A percentile compares a stretch with the other conserved stretches of the same genome.
These are phyloP conservation scores for Piaya cayana DNA, from an alignment of 2,113 vertebrate genomes.

Conservation along the genomic window DNA sequence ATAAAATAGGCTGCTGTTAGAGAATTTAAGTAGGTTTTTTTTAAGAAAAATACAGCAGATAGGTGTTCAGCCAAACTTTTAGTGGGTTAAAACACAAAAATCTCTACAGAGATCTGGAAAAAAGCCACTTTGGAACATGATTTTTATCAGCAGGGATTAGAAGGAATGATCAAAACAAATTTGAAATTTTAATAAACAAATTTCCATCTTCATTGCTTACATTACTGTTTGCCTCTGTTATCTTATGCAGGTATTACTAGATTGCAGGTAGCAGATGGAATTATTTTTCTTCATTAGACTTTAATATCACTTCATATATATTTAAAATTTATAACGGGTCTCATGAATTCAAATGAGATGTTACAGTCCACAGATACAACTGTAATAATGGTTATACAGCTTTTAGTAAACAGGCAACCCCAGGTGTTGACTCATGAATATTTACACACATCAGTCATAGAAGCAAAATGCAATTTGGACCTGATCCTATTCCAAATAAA, in stretches of 20 bases:
- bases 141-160: conserved; percentile 8
- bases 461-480: not conserved
- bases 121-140: not conserved
- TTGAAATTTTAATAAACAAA: not conserved
- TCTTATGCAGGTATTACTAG: not conserved
- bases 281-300: conserved; percentile 28
- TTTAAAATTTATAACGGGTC: conserved; percentile 34
- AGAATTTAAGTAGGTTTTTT: not conserved
- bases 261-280: conserved; percentile 29
- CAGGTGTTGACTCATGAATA: conserved; percentile 51
- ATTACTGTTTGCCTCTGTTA: not conserved
- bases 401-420: conserved; percentile 28
- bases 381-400: not conserved
- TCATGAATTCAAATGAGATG: conserved; percentile 52
- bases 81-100: not conserved
- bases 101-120: not conserved
- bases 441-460: not conserved
- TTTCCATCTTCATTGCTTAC: not conserved
- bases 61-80: not conserved
- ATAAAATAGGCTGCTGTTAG: not conserved
- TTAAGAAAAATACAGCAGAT: not conserved
- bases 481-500: not conserved
- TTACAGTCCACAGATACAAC: conserved; percentile 15
- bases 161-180: conserved; percentile 30
- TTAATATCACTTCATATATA: conserved; percentile 50